Conservation (phyloP, 1,140 invertebrate genomes). For the Cyclargus thomasi region DNA sequence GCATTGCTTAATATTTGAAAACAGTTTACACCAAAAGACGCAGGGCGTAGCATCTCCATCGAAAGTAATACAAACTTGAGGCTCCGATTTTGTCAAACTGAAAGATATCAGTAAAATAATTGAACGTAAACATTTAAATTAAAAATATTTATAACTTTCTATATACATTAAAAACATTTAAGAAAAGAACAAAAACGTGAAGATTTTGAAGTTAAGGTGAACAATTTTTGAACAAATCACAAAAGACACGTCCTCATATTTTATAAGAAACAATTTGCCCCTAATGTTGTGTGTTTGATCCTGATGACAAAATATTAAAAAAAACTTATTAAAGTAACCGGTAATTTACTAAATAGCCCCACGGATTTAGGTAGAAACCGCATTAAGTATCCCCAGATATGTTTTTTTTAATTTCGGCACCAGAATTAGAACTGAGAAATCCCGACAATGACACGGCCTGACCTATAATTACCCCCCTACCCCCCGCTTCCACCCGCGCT, state of each 20-base stretch:
- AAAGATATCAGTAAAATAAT: too few relatives aligned
- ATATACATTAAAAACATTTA: too few relatives aligned
- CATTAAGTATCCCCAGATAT: slow-evolving; percentile 12
- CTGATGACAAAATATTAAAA: slow-evolving; percentile 2
- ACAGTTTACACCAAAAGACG: too few relatives aligned
- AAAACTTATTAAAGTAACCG: slow-evolving; percentile 9
- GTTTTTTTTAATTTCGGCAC: slow-evolving; percentile 45
- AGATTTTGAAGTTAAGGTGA: too few relatives aligned
- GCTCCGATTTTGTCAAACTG: too few relatives aligned
- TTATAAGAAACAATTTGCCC: slow-evolving; percentile 6
- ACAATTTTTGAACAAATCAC: too few relatives aligned
- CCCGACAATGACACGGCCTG: slow-evolving; percentile 57
- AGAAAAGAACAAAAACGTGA: too few relatives aligned
- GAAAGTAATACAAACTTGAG: too few relatives aligned
- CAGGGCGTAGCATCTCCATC: too few relatives aligned
- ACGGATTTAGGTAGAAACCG: slow-evolving; percentile 13
- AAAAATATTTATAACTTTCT: too few relatives aligned
- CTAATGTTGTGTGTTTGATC: slow-evolving; percentile 1
- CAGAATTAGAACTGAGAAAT: slow-evolving; percentile 47
- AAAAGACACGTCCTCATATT: background rate
- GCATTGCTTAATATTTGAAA: too few relatives aligned
- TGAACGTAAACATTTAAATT: too few relatives aligned
- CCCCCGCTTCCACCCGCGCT: slow-evolving; percentile 33
- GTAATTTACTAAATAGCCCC: background rate
- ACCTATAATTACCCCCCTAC: slow-evolving; percentile 53